Conservation (phyloP, 1,140 invertebrate genomes). For the Drosophila takahashii region DNA sequence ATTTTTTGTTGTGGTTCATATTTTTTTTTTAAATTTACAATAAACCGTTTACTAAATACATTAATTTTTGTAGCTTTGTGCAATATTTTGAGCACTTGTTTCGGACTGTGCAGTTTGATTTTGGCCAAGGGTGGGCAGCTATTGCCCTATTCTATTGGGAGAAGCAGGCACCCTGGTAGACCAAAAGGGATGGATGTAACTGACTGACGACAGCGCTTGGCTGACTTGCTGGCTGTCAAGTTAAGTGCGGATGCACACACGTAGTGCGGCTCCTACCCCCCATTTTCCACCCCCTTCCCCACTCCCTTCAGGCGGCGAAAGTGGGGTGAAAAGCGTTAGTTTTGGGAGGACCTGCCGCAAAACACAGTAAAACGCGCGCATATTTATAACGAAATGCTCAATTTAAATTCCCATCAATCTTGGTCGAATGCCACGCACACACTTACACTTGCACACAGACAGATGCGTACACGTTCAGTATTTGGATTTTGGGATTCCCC, state of each 20-base stretch:
- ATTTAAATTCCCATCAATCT: constrained; percentile 83
- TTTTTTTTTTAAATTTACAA: no score
- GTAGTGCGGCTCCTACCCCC: constrained; percentile 10
- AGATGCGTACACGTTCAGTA: constrained; percentile 23
- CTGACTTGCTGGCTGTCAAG: constrained; percentile 58
- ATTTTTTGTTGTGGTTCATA: no score
- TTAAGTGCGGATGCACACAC: constrained; percentile 61
- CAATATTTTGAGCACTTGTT: no score
- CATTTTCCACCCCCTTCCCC: neutral
- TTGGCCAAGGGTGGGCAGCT: no score
- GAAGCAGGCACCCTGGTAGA: neutral
- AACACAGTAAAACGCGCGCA: constrained; percentile 79
- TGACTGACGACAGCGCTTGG: constrained; percentile 41
- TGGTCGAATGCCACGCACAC: constrained; percentile 66
- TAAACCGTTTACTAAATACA: no score
- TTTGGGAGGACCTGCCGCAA: constrained; percentile 63
- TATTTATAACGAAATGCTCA: constrained; percentile 84
- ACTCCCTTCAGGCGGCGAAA: constrained; percentile 3
- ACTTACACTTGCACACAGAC: constrained; percentile 25
- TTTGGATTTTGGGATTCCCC: constrained; percentile 30
- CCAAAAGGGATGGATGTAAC: constrained; percentile 7
- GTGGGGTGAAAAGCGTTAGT: constrained; percentile 19
- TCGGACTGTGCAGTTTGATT: no score
- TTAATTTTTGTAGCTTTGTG: no score
- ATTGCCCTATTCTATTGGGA: neutral